Base-by-base conservation (phyloP, 2,113 vertebrate genomes). In the zebrafish (Danio rerio) region DNA sequence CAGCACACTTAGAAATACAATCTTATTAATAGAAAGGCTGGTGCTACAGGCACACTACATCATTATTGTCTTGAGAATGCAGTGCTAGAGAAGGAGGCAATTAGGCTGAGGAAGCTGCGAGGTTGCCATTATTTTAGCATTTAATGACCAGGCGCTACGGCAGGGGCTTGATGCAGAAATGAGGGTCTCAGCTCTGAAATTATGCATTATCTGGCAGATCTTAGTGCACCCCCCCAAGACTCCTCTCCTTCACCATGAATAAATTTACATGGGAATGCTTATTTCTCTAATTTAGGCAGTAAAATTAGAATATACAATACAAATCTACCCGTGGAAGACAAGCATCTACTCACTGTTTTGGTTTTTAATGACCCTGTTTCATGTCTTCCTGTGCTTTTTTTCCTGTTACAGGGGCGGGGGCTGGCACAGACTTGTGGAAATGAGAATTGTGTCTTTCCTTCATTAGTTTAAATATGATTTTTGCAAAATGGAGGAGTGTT, bases 91-190 rank as follows among this genome's bases (percentile, higher is more conserved):
- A 92, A 92, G 74, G 91, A 90, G 90, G 91, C 92, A 93, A 94
- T 94, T 94, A 94, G 91, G 91, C 91, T 88, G 50, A 81, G 88
- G 91, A 92, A 92, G 92, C 92, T 91, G 92, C 89, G 90, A 92
- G 91, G 88, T 92, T 92, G 91, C 92, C 92, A 94, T 93, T 93
- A 94, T 93, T 93, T 94, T 93, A 91, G 91, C 92, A 90, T 94
- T 94, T 94, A 94, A 94, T 94, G 92, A 93, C 92, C 93, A 92
- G 88, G 91, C 92, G 87, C 92, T 92, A 91, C 90, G 87, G 83
- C 83, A 80, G 81, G 90, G 81, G 89, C 90, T 91, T 89, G 89
- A 92, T 93, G 92, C 91, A 92, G 90, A 94, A 93, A 92, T 92
- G 90, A 93, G 90, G 89, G 88, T 88, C 91, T 91, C 91, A 90